Base-by-base conservation (phyloP, 1,140 invertebrate species). In the Pemphigus obesinymphae region DNA sequence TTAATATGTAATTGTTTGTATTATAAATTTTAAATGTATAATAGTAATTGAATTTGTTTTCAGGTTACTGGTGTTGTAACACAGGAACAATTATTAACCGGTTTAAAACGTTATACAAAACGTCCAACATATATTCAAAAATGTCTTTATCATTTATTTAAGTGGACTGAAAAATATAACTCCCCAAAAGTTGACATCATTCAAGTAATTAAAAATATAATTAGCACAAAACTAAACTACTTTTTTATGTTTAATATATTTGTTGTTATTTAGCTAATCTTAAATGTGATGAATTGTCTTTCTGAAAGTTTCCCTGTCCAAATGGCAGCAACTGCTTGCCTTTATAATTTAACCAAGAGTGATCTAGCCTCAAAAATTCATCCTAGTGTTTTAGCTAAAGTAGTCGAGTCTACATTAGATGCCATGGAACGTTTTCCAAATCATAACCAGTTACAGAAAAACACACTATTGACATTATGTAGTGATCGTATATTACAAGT, bases 281-380 rank as follows among this genome's bases (percentile, higher is more conserved):
- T 94, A 83, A 89, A 90, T 55, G 88, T 89, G 37, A 93, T 95
- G 93, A 89, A 89, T 85, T 87, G 88, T 31, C 91, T 94, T 87
- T 89, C 90, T 6, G 89, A 89, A 72, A 88, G 91, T 78, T 89
- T 92, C 82, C 89, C 90, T 34, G 91, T 95, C 55, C 93, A 95
- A 87, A 92, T 94, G 90, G 93, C 93, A 55, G 92, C 92, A 11
- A 94, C 93, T 43, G 94, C 93, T 34, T 95, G 93, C 86, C 87
- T 95, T 26, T 95, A 95, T 85, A 94, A 94, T 87, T 88, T 95
- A 26, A 93, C 93, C 1, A 91, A 92, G 85, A 90, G 90, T 23
- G 72, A 63, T 82, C 34, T 82, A 34, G 72, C 82, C 2, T 87
- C 87, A 26, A 90, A 90, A 85, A 90, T 94, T 75, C 92, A 94